Percentiles rank a stretch among this genome's conserved stretches.
Evolutionary conservation across 2,888 invertebrate genomes (phyloP).

Genomic region (Stomorhina lunata): DNA sequence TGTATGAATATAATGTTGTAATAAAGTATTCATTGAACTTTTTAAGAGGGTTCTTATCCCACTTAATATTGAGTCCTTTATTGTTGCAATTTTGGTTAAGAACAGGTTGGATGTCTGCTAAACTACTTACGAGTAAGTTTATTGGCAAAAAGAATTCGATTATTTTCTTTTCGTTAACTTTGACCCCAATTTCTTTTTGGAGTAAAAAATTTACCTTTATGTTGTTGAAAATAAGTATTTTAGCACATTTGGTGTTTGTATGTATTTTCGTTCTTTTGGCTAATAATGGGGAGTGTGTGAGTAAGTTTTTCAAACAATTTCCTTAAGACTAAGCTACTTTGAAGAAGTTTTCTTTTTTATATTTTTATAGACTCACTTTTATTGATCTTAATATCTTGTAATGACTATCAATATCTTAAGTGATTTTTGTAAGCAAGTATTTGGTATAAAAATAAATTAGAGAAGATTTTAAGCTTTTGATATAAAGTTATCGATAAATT

Average conservation of each 20-base stretch:
- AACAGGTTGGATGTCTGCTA: slow-evolving; percentile 5
- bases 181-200: slow-evolving; percentile 59
- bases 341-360: slow-evolving; percentile 34
- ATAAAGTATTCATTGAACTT: slow-evolving; percentile 64
- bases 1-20: not conserved
- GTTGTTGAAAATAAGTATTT: not conserved
- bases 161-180: slow-evolving; percentile 70
- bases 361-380: slow-evolving; percentile 55
- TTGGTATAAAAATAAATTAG: not conserved
- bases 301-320: slow-evolving; percentile 3
- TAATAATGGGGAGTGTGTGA: too few relatives aligned
- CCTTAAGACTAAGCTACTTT: slow-evolving; percentile 57
- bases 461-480: not conserved
- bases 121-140: not conserved
- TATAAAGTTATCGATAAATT: not conserved
- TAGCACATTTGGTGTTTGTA: slow-evolving; percentile 12
- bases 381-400: slow-evolving; percentile 68
- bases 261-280: too few relatives aligned
- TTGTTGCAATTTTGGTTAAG: slow-evolving; percentile 39
- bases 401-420: slow-evolving; percentile 76
- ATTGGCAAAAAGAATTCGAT: not conserved
- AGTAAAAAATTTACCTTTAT: slow-evolving; percentile 57
- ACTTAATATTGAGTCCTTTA: slow-evolving; percentile 60
- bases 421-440: slow-evolving; percentile 69
- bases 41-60: slow-evolving; percentile 60